A percentile compares a stretch with the other conserved stretches of the same genome.
Evolutionary conservation across 1,140 invertebrate genomes (phyloP).

Genomic region (Metaphire vulgaris): DNA sequence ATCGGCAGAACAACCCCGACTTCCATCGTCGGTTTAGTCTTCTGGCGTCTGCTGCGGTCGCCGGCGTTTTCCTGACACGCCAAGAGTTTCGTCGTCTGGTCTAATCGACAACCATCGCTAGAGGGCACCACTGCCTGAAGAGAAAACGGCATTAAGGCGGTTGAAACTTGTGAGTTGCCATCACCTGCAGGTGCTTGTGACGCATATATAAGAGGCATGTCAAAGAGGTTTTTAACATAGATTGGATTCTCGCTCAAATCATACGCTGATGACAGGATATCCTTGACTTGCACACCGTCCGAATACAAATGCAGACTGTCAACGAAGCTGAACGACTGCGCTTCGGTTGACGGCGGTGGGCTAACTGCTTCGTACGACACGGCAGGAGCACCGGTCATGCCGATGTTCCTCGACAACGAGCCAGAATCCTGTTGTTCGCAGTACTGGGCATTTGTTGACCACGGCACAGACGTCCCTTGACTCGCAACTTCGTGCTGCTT

Average conservation of each 20-base stretch:
- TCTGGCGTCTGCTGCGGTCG: not conserved
- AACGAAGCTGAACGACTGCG: not conserved
- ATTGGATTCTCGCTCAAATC: not conserved
- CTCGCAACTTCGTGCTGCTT: not conserved
- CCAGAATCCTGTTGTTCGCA: not conserved
- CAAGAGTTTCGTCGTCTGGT: not conserved
- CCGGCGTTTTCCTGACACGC: not conserved
- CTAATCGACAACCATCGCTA: not conserved
- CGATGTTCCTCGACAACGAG: not conserved
- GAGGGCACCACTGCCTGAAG: not conserved
- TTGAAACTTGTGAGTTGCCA: not conserved
- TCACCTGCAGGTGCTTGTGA: not conserved
- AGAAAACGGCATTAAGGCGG: not conserved
- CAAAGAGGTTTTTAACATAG: not conserved
- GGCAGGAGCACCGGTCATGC: not conserved
- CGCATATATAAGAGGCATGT: not conserved
- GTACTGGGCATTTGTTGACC: not conserved
- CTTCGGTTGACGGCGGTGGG: not conserved
- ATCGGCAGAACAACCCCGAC: not conserved
- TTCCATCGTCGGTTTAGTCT: not conserved
- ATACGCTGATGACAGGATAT: not conserved
- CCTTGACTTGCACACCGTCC: not conserved
- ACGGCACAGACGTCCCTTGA: not conserved
- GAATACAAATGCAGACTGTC: not conserved
- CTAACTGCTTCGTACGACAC: not conserved